A percentile compares a stretch with the other conserved stretches of the same genome.
Conservation (phyloP, 2,797 vertebrate species). For the Taenioides sp. region DNA sequence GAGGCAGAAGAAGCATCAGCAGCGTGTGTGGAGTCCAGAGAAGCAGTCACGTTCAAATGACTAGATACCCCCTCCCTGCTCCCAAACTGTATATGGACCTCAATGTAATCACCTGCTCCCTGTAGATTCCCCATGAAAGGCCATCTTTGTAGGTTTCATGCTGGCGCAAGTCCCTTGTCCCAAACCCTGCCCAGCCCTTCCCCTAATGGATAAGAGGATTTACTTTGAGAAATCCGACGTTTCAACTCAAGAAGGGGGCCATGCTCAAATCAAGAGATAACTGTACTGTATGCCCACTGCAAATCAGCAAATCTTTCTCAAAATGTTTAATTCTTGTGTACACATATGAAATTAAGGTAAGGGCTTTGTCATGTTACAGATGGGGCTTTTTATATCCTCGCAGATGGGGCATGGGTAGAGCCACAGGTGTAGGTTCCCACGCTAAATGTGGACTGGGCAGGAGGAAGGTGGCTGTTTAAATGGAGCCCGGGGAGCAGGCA, state of each 20-base stretch:
- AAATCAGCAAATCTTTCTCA: conserved; percentile 5
- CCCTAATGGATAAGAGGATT: conserved; percentile 67
- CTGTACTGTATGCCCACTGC: conserved; percentile 26
- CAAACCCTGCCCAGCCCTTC: conserved; percentile 44
- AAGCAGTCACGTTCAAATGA: background rate
- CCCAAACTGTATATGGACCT: background rate
- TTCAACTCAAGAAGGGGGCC: conserved; percentile 56
- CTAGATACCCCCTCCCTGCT: background rate
- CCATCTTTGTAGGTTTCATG: conserved; percentile 3
- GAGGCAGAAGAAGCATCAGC: conserved; percentile 70
- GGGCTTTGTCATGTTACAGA: background rate
- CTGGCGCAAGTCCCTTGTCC: conserved; percentile 49
- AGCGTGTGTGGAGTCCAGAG: conserved; percentile 49
- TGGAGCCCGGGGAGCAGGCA: conserved; percentile 40
- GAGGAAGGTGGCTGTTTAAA: conserved; percentile 58
- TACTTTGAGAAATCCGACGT: conserved; percentile 64
- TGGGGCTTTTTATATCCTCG: conserved; percentile 9
- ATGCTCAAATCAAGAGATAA: conserved; percentile 18
- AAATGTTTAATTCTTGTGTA: too few species aligned
- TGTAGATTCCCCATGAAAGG: background rate
- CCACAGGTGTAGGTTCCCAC: conserved; percentile 82
- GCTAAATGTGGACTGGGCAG: conserved; percentile 46
- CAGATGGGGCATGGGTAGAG: conserved; percentile 52
- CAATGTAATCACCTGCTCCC: conserved; percentile 14
- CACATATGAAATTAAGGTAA: background rate